Conservation (phyloP, 2,888 invertebrate genomes). For the Eupithecia centaureata region DNA sequence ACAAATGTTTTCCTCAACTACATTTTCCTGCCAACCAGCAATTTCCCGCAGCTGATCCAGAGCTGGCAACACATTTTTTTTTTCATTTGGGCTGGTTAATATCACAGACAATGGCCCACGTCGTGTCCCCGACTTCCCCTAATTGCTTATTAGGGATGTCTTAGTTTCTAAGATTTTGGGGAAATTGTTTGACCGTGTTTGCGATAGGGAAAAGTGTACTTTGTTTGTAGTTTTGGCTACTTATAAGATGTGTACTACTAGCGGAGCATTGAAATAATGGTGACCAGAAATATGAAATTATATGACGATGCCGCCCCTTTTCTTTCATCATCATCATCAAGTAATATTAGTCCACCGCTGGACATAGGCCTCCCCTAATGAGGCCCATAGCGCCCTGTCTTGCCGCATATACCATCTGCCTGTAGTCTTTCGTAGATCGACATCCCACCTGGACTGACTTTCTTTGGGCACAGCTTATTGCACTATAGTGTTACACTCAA, state of each 20-base stretch:
- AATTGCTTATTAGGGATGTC: slow-evolving; percentile 36
- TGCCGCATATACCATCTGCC: too few relatives aligned
- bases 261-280: too few relatives aligned
- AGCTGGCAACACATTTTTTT: slow-evolving; percentile 33
- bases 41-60: slow-evolving; percentile 27
- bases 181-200: slow-evolving; percentile 13
- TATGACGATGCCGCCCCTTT: too few relatives aligned
- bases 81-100: slow-evolving; percentile 35
- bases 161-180: slow-evolving; percentile 22
- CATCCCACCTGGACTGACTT: too few relatives aligned
- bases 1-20: slow-evolving; percentile 12
- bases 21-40: slow-evolving; percentile 14
- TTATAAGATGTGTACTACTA: background rate
- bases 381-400: too few relatives aligned
- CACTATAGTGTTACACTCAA: background rate
- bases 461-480: too few relatives aligned
- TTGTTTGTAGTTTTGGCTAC: background rate
- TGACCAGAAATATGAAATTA: too few relatives aligned
- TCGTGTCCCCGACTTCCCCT: slow-evolving; percentile 29
- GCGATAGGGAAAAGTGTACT: background rate
- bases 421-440: too few relatives aligned
- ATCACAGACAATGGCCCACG: slow-evolving; percentile 24
- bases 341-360: too few relatives aligned
- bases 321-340: too few relatives aligned
- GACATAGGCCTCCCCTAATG: too few relatives aligned